Evolutionary conservation across 2,113 vertebrate species (phyloP).

Genomic region (Centrocercus urophasianus): DNA sequence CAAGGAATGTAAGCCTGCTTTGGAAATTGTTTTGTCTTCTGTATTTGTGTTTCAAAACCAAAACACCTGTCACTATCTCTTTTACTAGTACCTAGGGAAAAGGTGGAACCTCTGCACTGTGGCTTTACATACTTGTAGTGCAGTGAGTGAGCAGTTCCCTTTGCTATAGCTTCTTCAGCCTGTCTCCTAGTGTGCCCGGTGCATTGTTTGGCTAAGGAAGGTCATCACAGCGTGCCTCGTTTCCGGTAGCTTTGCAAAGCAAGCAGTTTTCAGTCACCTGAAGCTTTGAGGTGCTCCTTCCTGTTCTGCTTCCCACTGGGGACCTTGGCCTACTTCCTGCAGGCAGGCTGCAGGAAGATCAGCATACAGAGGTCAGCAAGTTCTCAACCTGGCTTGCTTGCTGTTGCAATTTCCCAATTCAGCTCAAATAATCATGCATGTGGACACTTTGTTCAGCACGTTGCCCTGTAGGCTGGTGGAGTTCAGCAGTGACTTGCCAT

Average conservation of each 20-base stretch:
- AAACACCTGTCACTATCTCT: not conserved
- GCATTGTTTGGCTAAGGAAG: not conserved
- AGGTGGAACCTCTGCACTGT: not conserved
- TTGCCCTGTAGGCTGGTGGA: not conserved
- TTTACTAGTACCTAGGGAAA: not conserved
- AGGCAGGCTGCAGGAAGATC: constrained; percentile 16
- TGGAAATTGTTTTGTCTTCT: not conserved
- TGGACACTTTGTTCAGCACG: constrained; percentile 39
- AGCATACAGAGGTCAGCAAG: not conserved
- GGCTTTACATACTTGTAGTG: not conserved
- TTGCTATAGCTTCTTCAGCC: not conserved
- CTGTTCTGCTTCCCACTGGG: not conserved
- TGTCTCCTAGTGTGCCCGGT: not conserved
- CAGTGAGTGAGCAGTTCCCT: not conserved
- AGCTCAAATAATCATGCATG: not conserved
- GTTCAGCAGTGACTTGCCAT: constrained; percentile 31
- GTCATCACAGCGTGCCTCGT: not conserved
- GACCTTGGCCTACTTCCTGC: not conserved
- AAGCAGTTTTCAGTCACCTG: constrained; percentile 14
- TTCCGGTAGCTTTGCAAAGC: not conserved
- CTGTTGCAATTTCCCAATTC: not conserved
- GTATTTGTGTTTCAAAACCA: not conserved
- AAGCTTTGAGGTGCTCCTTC: constrained; percentile 7
- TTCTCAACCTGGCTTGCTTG: constrained; percentile 28
- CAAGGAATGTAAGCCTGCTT: not conserved